Percentiles rank a stretch among this genome's conserved stretches.
Evolutionary conservation across 2,113 vertebrate genomes (phyloP).

Genomic region (Bos javanicus): DNA sequence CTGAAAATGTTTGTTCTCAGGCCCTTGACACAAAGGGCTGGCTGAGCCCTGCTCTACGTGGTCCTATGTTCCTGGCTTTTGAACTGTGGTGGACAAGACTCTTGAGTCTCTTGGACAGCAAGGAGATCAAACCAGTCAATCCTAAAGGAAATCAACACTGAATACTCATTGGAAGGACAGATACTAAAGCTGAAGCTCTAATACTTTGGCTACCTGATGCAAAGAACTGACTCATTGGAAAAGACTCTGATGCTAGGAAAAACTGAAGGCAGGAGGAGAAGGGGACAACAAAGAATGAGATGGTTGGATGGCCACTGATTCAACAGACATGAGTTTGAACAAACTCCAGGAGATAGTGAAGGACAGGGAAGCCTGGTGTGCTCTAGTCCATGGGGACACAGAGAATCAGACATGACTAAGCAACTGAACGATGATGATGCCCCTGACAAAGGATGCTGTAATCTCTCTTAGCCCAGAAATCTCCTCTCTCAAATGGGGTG

Average conservation of each 20-base stretch:
- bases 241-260: background rate
- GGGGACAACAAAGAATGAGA: background rate
- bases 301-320: background rate
- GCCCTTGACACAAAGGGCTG: background rate
- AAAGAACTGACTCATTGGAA: background rate
- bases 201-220: background rate
- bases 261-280: background rate
- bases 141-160: background rate
- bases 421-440: background rate
- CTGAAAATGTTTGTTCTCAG: background rate
- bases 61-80: background rate
- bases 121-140: background rate
- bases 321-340: background rate
- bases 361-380: background rate
- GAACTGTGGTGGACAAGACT: background rate
- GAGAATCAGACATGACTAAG: background rate
- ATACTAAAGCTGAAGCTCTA: background rate
- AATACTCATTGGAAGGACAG: background rate
- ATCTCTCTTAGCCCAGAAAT: background rate
- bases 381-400: background rate
- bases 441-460: background rate
- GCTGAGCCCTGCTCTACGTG: accelerated
- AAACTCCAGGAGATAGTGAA: background rate
- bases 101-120: background rate
- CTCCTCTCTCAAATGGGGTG: background rate